These are phyloP conservation scores for Oikopleura dioica DNA, from an alignment of 23 tunicate species.

Conservation along the genomic window DNA sequence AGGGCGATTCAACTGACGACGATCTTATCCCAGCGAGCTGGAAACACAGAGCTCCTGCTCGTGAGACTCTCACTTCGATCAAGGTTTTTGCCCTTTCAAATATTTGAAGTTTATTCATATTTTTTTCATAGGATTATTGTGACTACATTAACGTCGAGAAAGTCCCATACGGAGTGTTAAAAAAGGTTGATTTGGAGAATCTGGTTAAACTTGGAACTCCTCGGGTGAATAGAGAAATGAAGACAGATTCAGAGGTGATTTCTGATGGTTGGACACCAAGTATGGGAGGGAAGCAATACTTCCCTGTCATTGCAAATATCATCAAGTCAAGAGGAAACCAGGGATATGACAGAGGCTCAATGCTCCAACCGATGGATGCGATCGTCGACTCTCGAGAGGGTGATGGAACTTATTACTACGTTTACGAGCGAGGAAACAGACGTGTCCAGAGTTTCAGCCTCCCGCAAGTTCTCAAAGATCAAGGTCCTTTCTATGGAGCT, in stretches of 20 bases:
- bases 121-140: background rate
- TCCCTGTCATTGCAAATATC: background rate
- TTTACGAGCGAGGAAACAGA: background rate
- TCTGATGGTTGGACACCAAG: too few relatives aligned
- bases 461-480: background rate
- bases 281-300: too few relatives aligned
- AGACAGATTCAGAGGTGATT: too few relatives aligned
- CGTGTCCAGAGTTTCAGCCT: background rate
- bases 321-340: background rate
- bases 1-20: too few relatives aligned
- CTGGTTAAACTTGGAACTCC: too few relatives aligned
- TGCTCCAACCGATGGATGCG: background rate
- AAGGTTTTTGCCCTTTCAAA: too few relatives aligned
- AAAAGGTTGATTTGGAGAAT: background rate
- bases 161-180: background rate
- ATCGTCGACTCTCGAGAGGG: background rate
- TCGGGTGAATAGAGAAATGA: too few relatives aligned
- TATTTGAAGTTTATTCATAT: too few relatives aligned
- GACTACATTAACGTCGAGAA: background rate
- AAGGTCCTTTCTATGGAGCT: background rate
- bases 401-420: background rate
- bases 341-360: background rate
- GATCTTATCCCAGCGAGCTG: too few relatives aligned
- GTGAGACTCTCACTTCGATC: too few relatives aligned
- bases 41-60: too few relatives aligned